These are phyloP conservation scores for Nannoperca australis DNA, from an alignment of 2,797 vertebrate species.

Conservation along the genomic window DNA sequence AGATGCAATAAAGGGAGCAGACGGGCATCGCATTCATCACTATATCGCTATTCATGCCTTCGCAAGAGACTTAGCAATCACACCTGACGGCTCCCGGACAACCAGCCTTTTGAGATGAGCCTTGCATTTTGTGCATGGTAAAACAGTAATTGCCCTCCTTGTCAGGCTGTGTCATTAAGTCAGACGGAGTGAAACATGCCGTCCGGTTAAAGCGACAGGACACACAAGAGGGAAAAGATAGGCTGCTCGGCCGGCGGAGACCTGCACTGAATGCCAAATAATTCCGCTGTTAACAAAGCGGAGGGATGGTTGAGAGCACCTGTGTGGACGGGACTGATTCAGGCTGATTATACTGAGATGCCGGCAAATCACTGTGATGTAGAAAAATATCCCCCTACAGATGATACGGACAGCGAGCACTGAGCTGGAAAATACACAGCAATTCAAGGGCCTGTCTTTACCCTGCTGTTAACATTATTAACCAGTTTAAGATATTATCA, in stretches of 20 bases:
- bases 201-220: slow-evolving; percentile 57
- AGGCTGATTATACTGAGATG: slow-evolving; percentile 15
- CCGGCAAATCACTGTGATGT: slow-evolving; percentile 23
- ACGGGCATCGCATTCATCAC: slow-evolving; percentile 55
- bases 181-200: slow-evolving; percentile 63
- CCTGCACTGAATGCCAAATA: slow-evolving; percentile 61
- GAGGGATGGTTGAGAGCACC: slow-evolving; percentile 36
- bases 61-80: slow-evolving; percentile 65
- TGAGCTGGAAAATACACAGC: background rate
- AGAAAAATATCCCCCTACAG: slow-evolving; percentile 2
- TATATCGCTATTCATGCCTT: slow-evolving; percentile 55
- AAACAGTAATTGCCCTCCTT: slow-evolving; percentile 68
- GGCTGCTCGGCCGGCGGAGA: slow-evolving; percentile 24
- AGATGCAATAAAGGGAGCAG: slow-evolving; percentile 45
- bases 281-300: slow-evolving; percentile 60
- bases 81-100: slow-evolving; percentile 55
- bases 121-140: slow-evolving; percentile 57
- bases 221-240: slow-evolving; percentile 42
- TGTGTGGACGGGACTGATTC: slow-evolving; percentile 39
- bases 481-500: background rate
- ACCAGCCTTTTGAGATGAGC: slow-evolving; percentile 52
- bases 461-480: background rate
- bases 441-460: background rate
- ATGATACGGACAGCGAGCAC: background rate
- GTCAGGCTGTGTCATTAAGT: slow-evolving; percentile 71